Percentiles rank a stretch among this genome's conserved stretches.
These are phyloP conservation scores for Gambusia holbrooki DNA, from an alignment of 2,113 vertebrate species.

Conservation along the genomic window DNA sequence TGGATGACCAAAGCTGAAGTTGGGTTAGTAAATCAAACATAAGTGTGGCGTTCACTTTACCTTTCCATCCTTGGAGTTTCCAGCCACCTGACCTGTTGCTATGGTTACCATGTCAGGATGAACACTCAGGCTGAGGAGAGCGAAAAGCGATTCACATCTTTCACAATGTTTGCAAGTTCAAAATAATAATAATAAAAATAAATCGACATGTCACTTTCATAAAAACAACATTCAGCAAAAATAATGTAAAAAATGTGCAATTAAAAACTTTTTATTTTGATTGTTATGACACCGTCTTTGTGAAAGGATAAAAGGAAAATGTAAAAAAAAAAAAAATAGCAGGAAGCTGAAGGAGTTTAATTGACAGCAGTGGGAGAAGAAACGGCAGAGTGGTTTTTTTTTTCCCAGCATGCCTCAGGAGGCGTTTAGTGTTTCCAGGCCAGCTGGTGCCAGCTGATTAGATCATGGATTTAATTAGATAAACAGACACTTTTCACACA, in stretches of 20 bases:
- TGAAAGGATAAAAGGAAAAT: too few species aligned
- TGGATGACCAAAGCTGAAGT: too few species aligned
- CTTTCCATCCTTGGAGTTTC: conserved; percentile 92
- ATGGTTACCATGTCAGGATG: conserved; percentile 95
- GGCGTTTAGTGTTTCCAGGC: conserved; percentile 22
- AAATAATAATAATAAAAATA: too few species aligned
- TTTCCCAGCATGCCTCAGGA: conserved; percentile 56
- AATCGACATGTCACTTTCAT: too few species aligned
- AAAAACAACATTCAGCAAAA: too few species aligned
- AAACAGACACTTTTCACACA: background rate
- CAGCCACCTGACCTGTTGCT: conserved; percentile 91
- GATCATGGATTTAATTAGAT: conserved; percentile 19
- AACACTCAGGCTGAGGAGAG: conserved; percentile 83
- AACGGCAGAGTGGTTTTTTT: background rate
- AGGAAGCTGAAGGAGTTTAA: background rate
- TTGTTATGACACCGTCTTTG: too few species aligned
- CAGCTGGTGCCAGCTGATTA: conserved; percentile 9
- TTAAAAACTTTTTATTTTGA: too few species aligned
- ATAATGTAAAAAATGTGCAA: too few species aligned
- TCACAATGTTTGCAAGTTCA: background rate
- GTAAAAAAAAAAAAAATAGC: background rate
- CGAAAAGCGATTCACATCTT: background rate
- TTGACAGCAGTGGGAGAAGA: conserved; percentile 29
- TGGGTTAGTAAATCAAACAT: background rate
- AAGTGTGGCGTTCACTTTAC: conserved; percentile 61